Evolutionary conservation across 2,113 vertebrate species (phyloP).

Genomic region (Eubucco bourcierii): DNA sequence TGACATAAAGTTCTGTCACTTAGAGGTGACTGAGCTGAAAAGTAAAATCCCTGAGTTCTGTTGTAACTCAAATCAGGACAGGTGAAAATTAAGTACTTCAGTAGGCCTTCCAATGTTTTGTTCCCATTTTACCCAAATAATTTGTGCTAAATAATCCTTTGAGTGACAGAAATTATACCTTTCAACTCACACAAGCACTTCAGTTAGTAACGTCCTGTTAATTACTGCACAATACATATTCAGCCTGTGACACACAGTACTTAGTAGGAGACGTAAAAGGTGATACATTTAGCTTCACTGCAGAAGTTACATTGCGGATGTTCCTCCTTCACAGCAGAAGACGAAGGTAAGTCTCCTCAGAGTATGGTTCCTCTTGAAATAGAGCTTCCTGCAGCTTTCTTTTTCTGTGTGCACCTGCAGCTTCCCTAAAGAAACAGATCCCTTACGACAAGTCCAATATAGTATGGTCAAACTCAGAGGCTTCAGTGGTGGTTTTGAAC

Average conservation of each 20-base stretch:
- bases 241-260: neutral
- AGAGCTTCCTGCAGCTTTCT: neutral
- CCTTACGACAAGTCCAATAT: neutral
- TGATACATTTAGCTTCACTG: neutral
- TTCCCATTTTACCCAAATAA: neutral
- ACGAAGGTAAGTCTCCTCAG: neutral
- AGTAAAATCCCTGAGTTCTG: too few relatives aligned
- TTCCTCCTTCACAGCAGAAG: neutral
- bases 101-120: neutral
- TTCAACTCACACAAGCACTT: neutral
- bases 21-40: too few relatives aligned
- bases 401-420: neutral
- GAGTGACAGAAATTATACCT: neutral
- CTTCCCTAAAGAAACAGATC: neutral
- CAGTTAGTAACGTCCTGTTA: neutral
- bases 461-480: neutral
- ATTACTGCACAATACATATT: neutral
- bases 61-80: too few relatives aligned
- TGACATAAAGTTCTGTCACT: too few relatives aligned
- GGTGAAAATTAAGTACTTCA: neutral
- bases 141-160: slow-evolving; percentile 8
- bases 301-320: neutral
- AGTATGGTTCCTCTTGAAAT: neutral
- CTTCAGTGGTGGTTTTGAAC: neutral
- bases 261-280: neutral